Evolutionary conservation across 2,113 vertebrate species (phyloP).

Genomic region (Epinephelus cyanopodus): DNA sequence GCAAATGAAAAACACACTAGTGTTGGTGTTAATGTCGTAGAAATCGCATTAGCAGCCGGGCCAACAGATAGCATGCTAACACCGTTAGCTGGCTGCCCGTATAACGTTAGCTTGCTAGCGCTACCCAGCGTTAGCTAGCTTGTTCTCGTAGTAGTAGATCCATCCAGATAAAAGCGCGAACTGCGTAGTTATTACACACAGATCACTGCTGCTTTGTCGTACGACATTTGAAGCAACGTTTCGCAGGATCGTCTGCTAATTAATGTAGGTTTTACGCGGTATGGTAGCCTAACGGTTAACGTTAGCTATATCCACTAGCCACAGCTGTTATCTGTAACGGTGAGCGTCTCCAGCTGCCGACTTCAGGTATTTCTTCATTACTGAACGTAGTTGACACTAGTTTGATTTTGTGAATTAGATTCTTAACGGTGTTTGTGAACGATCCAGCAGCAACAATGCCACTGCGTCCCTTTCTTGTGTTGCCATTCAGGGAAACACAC

Average conservation of each 20-base stretch:
- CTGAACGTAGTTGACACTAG: too few species aligned
- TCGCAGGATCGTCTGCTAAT: neutral
- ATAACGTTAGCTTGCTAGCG: conserved; percentile 30
- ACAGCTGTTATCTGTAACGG: neutral
- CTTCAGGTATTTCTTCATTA: neutral
- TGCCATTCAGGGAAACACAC: conserved; percentile 45
- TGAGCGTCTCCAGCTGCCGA: neutral
- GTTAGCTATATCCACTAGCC: conserved; percentile 6
- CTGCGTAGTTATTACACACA: neutral
- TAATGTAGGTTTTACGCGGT: neutral
- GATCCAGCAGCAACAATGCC: conserved; percentile 22
- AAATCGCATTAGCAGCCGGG: neutral
- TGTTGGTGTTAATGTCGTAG: neutral
- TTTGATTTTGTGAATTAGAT: neutral
- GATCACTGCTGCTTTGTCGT: rapidly evolving
- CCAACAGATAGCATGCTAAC: conserved; percentile 63
- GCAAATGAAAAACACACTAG: neutral
- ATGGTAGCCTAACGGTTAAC: neutral
- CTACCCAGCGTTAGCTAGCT: conserved; percentile 14
- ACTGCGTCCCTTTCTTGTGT: conserved; percentile 35
- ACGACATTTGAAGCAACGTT: neutral
- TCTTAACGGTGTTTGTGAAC: neutral
- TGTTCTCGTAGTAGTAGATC: conserved; percentile 17
- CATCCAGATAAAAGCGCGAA: neutral
- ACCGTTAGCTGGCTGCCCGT: conserved; percentile 46